Evolutionary conservation across 2,113 vertebrate genomes (phyloP).

Genomic region (Petroica traversi): DNA sequence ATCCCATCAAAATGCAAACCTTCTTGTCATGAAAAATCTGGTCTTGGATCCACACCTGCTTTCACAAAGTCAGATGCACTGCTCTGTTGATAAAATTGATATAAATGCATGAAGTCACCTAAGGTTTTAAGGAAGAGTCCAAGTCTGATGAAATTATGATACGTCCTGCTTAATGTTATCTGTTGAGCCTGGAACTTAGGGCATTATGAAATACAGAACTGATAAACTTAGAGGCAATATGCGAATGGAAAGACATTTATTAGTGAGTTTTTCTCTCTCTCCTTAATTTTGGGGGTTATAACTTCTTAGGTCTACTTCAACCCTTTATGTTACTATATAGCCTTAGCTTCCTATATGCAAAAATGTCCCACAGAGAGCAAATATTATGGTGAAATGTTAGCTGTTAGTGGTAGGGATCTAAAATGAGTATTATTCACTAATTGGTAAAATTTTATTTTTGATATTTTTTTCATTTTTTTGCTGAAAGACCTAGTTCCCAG

Average conservation of each 20-base stretch:
- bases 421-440: neutral
- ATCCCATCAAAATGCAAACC: neutral
- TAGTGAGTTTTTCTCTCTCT: neutral
- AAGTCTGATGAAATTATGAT: constrained; percentile 47
- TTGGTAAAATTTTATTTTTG: neutral
- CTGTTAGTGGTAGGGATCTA: neutral
- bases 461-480: neutral
- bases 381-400: neutral
- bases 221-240: constrained; percentile 38
- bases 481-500: neutral
- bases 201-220: constrained; percentile 11
- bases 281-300: neutral
- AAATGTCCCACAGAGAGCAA: neutral
- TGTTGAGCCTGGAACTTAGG: constrained; percentile 10
- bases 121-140: constrained; percentile 5
- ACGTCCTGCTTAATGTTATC: constrained; percentile 8
- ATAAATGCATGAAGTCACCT: constrained; percentile 46
- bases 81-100: constrained; percentile 30
- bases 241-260: neutral
- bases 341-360: neutral
- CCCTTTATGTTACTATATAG: neutral
- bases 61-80: neutral
- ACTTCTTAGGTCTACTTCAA: neutral
- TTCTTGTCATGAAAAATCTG: neutral
- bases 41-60: neutral